Conservation (phyloP, 2,888 invertebrate species). For the Seladonia tumulorum region DNA sequence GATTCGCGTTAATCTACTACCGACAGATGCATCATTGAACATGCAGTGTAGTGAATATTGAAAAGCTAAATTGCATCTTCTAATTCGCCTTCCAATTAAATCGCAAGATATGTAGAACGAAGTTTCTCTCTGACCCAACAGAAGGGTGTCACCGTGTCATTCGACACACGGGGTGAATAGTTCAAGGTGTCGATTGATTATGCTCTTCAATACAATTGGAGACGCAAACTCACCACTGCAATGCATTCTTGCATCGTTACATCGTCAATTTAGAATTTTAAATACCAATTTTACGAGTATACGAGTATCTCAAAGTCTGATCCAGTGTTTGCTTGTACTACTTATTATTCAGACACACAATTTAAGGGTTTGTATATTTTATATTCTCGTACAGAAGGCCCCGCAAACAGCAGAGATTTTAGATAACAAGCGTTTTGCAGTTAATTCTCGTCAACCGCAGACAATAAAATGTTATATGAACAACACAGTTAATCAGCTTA, state of each 20-base stretch:
- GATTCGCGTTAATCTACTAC: too few relatives aligned
- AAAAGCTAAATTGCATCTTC: neutral
- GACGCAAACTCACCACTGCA: neutral
- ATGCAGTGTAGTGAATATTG: neutral
- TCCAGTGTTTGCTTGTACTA: neutral
- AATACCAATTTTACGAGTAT: neutral
- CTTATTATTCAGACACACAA: neutral
- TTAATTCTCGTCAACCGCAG: neutral
- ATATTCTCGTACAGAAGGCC: neutral
- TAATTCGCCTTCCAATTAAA: neutral
- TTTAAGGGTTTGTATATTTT: neutral
- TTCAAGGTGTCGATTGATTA: constrained; percentile 1
- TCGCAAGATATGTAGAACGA: neutral
- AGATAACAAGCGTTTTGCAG: neutral
- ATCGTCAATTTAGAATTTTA: neutral
- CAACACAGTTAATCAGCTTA: neutral
- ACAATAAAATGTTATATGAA: neutral
- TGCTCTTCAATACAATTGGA: neutral
- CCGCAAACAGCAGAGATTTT: neutral
- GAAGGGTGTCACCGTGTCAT: neutral
- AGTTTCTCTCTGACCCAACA: neutral
- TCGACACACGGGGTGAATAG: neutral
- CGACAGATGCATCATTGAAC: neutral
- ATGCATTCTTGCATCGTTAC: neutral
- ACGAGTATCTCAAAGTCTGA: neutral